phyloP scores from a whole-genome alignment of 2,888 invertebrate species.

The Caenorhabditis sp. region DNA sequence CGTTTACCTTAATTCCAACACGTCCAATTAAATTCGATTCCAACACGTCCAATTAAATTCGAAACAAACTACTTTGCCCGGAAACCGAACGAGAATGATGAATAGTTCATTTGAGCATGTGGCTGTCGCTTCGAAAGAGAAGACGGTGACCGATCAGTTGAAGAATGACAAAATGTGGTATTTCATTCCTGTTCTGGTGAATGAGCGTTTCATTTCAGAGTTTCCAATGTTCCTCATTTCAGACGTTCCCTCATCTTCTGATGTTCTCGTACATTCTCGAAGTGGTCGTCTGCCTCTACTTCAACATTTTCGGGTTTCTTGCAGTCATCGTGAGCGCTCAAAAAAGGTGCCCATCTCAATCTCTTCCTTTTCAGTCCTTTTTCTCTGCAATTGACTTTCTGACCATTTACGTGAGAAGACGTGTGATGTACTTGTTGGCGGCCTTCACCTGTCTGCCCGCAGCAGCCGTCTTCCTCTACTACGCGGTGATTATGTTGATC shows the following conservation, averaged over 20 bases:
- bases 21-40: too few relatives aligned
- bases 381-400: too few relatives aligned
- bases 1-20: too few relatives aligned
- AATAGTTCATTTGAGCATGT: background rate
- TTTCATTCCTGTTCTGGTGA: constrained; percentile 4
- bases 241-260: background rate
- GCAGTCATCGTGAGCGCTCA: background rate
- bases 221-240: too few relatives aligned
- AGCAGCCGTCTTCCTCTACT: too few relatives aligned
- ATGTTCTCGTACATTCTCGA: background rate
- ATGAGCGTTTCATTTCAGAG: background rate
- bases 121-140: background rate
- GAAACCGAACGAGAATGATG: too few relatives aligned
- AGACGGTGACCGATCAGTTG: background rate
- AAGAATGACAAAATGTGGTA: constrained; percentile 2
- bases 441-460: too few relatives aligned
- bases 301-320: background rate
- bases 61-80: too few relatives aligned
- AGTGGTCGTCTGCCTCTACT: constrained; percentile 4
- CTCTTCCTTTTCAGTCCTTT: background rate
- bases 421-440: too few relatives aligned
- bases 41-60: too few relatives aligned
- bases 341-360: background rate
- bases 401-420: too few relatives aligned
- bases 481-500: background rate